phyloP scores from a whole-genome alignment of 2,888 invertebrate genomes.

The Ormyrus labotus region DNA sequence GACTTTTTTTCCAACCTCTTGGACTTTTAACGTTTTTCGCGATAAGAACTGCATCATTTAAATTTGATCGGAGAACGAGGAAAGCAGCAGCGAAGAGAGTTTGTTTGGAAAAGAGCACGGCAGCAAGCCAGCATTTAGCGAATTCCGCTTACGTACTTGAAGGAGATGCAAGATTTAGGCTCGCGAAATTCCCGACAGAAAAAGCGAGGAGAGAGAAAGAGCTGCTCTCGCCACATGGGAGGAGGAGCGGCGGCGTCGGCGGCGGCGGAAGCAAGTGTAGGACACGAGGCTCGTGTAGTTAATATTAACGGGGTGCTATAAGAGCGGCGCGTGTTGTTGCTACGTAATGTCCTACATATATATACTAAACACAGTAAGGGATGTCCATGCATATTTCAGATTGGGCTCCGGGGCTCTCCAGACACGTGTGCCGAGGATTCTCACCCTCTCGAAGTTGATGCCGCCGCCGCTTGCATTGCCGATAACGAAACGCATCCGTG shows the following conservation, averaged over 20 bases:
- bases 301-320: slow-evolving; percentile 71
- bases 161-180: slow-evolving; percentile 31
- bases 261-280: not conserved
- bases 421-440: slow-evolving; percentile 15
- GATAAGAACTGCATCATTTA: too few relatives aligned
- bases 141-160: not conserved
- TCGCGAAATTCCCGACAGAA: slow-evolving; percentile 10
- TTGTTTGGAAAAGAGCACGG: too few relatives aligned
- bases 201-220: not conserved
- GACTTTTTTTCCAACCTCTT: too few relatives aligned
- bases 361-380: slow-evolving; percentile 67
- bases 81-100: too few relatives aligned
- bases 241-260: not conserved
- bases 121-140: too few relatives aligned
- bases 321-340: slow-evolving; percentile 68
- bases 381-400: slow-evolving; percentile 71
- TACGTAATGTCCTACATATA: slow-evolving; percentile 67
- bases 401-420: slow-evolving; percentile 34
- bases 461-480: not conserved
- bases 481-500: slow-evolving; percentile 38
- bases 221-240: slow-evolving; percentile 1
- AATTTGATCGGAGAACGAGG: too few relatives aligned
- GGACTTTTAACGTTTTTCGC: too few relatives aligned
- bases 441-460: not conserved
- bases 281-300: slow-evolving; percentile 24